A percentile compares a stretch with the other conserved stretches of the same genome.
These are phyloP conservation scores for Agonopterix heracliana DNA, from an alignment of 2,888 invertebrate species.

Conservation along the genomic window DNA sequence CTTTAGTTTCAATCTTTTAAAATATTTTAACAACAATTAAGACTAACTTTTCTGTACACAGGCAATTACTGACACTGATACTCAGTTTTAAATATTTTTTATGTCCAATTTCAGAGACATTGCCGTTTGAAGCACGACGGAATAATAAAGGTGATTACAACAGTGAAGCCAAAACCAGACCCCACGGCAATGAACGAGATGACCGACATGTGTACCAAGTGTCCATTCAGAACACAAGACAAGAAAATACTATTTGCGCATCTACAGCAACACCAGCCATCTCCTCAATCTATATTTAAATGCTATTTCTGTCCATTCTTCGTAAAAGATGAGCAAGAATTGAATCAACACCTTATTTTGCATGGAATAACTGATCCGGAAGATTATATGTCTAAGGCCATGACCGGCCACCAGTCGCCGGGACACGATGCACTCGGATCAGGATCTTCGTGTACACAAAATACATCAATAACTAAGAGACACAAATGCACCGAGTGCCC, in stretches of 20 bases:
- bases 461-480: constrained; percentile 70
- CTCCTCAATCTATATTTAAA: constrained; percentile 82
- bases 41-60: too few species aligned
- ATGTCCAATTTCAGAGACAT: constrained; percentile 77
- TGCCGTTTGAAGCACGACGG: constrained; percentile 87
- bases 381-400: constrained; percentile 69
- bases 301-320: constrained; percentile 89
- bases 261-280: constrained; percentile 81
- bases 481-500: constrained; percentile 89
- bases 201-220: constrained; percentile 77
- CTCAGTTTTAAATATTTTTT: background rate
- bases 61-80: too few species aligned
- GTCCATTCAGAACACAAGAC: constrained; percentile 81
- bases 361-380: constrained; percentile 79
- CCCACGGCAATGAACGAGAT: constrained; percentile 40
- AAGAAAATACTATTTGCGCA: constrained; percentile 78
- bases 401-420: constrained; percentile 46
- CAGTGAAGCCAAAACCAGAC: constrained; percentile 65
- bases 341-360: constrained; percentile 80
- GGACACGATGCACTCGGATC: constrained; percentile 12
- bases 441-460: constrained; percentile 21
- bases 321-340: constrained; percentile 81
- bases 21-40: too few species aligned
- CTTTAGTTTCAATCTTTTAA: too few species aligned
- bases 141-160: constrained; percentile 80